Evolutionary conservation across 1,140 invertebrate species (phyloP), one percentile per base, ranked within the genome.

Genomic region (Himalopsyche phryganea): DNA sequence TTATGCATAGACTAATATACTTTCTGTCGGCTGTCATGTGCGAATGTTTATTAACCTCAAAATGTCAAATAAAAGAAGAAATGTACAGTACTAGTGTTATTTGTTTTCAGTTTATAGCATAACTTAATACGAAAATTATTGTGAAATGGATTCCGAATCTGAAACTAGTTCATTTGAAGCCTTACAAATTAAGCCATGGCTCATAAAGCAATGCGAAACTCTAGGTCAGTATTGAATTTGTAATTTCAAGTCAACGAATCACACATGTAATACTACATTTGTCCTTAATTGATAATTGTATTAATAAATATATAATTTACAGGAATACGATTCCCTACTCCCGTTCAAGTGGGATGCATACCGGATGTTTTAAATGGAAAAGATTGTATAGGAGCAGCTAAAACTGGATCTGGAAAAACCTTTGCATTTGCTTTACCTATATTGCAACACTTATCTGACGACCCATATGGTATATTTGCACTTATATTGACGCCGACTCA

Each of bases 351-450:
- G 67, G 84, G 87, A 62, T 93, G 90, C 67, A 91, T 94, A 66
- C 85, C 89, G 33, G 74, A 82, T 23, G 94, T 97, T 65, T 73
- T 98, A 40, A 65, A 78, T 61, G 93, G 93, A 0, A 78, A 85
- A 66, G 92, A 98, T 80, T 90, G 94, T 51, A 94, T 98, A 68
- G 96, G 94, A 11, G 88, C 94, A 65, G 94, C 95, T 1, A 95
- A 98, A 80, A 98, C 97, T 32, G 97, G 96, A 15, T 97, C 94
- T 50, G 97, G 97, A 32, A 99, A 99, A 82, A 98, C 96, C 4
- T 86, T 96, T 67, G 92, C 96, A 0, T 99, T 98, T 84, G 94
- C 92, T 3, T 68, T 99, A 14, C 97, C 97, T 0, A 95, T 99
- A 67, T 72, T 99, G 46, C 92, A 98, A 72, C 85, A 88, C 63